Evolutionary conservation across 2,888 invertebrate genomes (phyloP), one percentile per base, ranked within the genome.

Genomic region (Eupithecia dodoneata): DNA sequence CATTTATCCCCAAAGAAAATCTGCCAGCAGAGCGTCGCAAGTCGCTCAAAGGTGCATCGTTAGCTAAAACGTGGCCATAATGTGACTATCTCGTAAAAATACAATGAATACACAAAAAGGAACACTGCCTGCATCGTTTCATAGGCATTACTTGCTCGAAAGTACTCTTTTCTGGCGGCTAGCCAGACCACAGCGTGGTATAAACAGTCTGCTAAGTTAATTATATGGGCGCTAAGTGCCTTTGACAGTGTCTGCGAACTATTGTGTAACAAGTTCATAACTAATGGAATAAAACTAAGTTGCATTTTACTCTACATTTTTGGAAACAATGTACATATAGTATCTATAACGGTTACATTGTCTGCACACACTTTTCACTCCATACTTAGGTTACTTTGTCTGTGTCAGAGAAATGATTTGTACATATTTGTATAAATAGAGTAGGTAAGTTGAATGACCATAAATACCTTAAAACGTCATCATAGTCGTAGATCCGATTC

Each of bases 91-190:
- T 80, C 80, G 81, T 82, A 81, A 82, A 80, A 82, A 81, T 81
- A 82, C 81, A 81, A 81, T 80, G 81, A 82, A 81, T 81, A 82
- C 81, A 81, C 82, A 82, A 82, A 82, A 82, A 81, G 79, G 76
- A 79, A 76, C 81, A 79, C 77, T 73, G 80, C 80, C 78, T 80
- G 81, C 76, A 67, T 76, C 79, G 80, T 76, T 80, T 77, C 77
- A 81, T 79, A 78, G 78, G 80, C 80, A 79, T 77, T 80, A 81
- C 75, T 80, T 78, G 81, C 76, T 75, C 65, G 63, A 81, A 81
- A 82, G 76, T 80, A 80, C 79, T 77, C 76, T 76, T 79, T 80
- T 75, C 79, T 80, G 81, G 82, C 82, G 65, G 63, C 67, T 55
- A 65, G 80, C 81, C 81, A 80, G 72, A 76, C 77, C 77, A 79